phyloP scores from a whole-genome alignment of 2,113 vertebrate genomes.

The Coracopsis vasa region DNA sequence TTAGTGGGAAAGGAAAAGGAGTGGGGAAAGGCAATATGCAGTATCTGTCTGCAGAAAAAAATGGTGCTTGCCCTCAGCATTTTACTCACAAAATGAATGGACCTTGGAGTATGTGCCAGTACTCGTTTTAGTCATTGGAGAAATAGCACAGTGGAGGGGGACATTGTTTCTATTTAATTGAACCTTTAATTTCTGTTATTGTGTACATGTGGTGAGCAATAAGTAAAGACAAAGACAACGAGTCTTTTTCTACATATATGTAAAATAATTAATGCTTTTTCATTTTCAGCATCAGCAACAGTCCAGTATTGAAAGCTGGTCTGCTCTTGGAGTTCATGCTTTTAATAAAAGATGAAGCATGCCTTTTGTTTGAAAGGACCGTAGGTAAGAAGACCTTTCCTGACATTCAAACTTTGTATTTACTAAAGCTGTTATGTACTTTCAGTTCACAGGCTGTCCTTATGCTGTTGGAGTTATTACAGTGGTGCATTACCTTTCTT shows the following conservation, averaged over 20 bases:
- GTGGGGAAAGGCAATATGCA: not conserved
- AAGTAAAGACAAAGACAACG: not conserved
- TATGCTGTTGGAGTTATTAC: constrained; percentile 17
- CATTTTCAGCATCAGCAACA: not conserved
- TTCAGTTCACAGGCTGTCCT: not conserved
- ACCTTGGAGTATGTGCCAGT: not conserved
- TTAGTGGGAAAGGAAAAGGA: not conserved
- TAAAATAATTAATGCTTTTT: not conserved
- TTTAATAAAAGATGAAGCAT: not conserved
- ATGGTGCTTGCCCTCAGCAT: not conserved
- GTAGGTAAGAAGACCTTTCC: constrained; percentile 4
- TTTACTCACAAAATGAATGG: not conserved
- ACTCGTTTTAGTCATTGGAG: not conserved
- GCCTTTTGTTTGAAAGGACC: not conserved
- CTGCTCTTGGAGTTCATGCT: not conserved
- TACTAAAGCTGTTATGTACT: not conserved
- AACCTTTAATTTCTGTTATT: not conserved
- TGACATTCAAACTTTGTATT: not conserved
- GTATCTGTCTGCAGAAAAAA: not conserved
- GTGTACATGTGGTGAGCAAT: not conserved
- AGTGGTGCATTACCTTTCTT: constrained; percentile 2
- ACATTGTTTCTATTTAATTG: not conserved
- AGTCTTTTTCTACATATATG: not conserved
- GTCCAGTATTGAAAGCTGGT: not conserved
- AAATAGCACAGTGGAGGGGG: not conserved